These are phyloP conservation scores for Timandra comae DNA, from an alignment of 2,888 invertebrate genomes.

Conservation along the genomic window DNA sequence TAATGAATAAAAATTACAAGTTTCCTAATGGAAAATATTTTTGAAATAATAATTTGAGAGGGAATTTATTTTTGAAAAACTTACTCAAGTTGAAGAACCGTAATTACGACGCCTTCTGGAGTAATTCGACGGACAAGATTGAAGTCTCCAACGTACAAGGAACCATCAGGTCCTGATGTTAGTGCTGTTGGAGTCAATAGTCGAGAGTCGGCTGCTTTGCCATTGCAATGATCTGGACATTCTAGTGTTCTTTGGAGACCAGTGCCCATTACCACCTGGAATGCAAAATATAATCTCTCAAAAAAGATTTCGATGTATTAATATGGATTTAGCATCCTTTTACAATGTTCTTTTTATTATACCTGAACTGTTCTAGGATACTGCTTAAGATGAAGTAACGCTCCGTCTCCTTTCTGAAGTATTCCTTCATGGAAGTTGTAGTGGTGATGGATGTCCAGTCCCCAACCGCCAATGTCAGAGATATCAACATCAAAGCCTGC, in stretches of 20 bases:
- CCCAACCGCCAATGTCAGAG: constrained; percentile 98
- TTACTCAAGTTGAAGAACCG: constrained; percentile 91
- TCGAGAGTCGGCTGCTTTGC: constrained; percentile 89
- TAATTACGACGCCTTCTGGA: constrained; percentile 92
- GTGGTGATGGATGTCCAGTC: constrained; percentile 97
- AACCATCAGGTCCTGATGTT: constrained; percentile 96
- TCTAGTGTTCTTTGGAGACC: constrained; percentile 90
- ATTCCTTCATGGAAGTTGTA: constrained; percentile 99
- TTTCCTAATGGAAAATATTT: background rate
- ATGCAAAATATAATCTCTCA: constrained; percentile 6
- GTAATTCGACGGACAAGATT: constrained; percentile 94
- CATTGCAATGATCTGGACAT: constrained; percentile 92
- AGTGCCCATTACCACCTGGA: constrained; percentile 94
- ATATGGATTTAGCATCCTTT: background rate
- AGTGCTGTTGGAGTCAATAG: constrained; percentile 95
- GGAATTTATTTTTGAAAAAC: too few relatives aligned
- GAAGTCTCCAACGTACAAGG: constrained; percentile 97
- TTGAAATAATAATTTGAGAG: too few relatives aligned
- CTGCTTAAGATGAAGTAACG: constrained; percentile 94
- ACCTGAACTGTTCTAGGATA: constrained; percentile 91
- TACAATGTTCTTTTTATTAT: constrained; percentile 7
- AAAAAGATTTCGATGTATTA: background rate
- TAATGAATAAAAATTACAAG: constrained; percentile 1
- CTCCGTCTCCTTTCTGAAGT: constrained; percentile 97
- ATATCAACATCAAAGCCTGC: constrained; percentile 98